phyloP scores from a whole-genome alignment of 2,113 vertebrate genomes.

The Centropus bengalensis region DNA sequence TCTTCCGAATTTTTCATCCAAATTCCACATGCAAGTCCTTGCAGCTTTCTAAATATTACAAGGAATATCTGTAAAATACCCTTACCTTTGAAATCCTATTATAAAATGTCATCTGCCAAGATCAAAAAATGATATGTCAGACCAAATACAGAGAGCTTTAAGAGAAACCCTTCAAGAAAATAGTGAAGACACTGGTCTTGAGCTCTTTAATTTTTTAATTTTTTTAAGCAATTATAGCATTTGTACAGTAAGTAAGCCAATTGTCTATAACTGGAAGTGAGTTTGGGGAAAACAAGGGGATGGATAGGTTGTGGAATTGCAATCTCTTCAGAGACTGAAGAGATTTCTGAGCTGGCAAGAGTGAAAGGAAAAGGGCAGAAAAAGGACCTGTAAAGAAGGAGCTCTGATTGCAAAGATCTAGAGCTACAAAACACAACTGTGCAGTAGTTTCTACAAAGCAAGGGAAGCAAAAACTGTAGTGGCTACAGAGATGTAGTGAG shows the following conservation, averaged over 20 bases:
- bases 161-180: neutral
- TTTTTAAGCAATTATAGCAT: neutral
- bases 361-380: neutral
- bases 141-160: neutral
- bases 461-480: neutral
- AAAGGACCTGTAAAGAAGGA: neutral
- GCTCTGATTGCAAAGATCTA: neutral
- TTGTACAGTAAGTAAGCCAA: neutral
- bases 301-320: neutral
- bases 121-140: neutral
- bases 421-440: neutral
- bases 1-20: neutral
- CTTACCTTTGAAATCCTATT: slow-evolving; percentile 22
- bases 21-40: neutral
- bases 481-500: neutral
- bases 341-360: neutral
- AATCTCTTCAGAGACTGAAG: neutral
- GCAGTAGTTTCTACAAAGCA: neutral
- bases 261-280: neutral
- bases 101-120: slow-evolving; percentile 7
- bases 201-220: neutral
- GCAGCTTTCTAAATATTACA: neutral
- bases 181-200: neutral
- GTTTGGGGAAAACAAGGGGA: neutral
- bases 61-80: neutral